Evolutionary conservation across 2,797 vertebrate genomes (phyloP), one percentile per base, ranked within the genome.

Genomic region (Gymnoscopelus microlampas): DNA sequence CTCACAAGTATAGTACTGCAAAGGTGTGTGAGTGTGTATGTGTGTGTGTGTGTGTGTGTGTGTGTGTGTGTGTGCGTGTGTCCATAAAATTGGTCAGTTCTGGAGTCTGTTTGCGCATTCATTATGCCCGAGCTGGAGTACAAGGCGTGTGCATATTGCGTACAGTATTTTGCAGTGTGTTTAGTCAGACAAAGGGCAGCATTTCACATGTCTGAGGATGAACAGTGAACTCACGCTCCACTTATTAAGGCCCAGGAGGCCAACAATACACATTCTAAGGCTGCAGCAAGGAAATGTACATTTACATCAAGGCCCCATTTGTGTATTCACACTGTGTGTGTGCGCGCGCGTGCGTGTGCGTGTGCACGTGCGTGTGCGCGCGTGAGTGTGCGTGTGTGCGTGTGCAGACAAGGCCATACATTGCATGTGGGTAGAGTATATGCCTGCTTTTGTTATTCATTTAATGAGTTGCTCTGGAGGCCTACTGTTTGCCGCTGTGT

Each of bases 401-500:
- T 66, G 51, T 56, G 54, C 29, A 35, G 26, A 32, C 29, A 60
- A 15, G 44, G 32, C 15, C 14, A 12, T 56, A 53, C 32, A 55
- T 53, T 66, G 64, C 26, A 15, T 55, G 53, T 59, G 39, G 58
- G 55, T n/a, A 23, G 39, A 58, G 55, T 39, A 39, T 68, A 60
- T 68, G 68, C 23, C 24, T 62, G 68, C 53, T 51, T 44, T 60
- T 51, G 39, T 44, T 54, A 59, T 67, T 59, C 9, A 12, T 67
- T 59, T 59, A 67, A 67, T 50, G 44, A 32, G 55, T 58, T 67
- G 24, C 55, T 67, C 55, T 15, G 55, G 24, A 67, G 47, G 44
- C 55, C 65, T 3, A 14, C 63, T 23, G 63, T 54, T 6, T 12
- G 19, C 15, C 14, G 64, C 50, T 62, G 68, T 29, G 59, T 53